Evolutionary conservation across 2,113 vertebrate species (phyloP).

Genomic region (Varanus salvator): DNA sequence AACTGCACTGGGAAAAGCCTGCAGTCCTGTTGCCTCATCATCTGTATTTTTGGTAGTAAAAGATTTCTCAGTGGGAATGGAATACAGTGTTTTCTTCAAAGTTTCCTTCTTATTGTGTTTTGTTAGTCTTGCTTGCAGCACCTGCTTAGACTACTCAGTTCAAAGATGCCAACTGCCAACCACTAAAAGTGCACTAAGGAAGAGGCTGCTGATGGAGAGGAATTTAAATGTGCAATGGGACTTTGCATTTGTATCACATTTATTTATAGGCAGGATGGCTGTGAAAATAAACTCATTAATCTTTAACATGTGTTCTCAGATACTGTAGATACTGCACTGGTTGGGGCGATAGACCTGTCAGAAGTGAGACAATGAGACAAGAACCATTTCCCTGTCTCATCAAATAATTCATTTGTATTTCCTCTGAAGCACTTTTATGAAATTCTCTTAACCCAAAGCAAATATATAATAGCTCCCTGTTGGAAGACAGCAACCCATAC

Average conservation of each 20-base stretch:
- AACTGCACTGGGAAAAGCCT: conserved; percentile 21
- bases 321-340: neutral
- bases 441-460: conserved; percentile 34
- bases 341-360: neutral
- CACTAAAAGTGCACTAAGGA: conserved; percentile 18
- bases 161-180: conserved; percentile 29
- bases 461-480: conserved; percentile 19
- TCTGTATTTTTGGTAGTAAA: conserved; percentile 14
- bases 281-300: conserved; percentile 41
- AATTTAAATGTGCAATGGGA: neutral
- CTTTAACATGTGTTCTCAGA: conserved; percentile 22
- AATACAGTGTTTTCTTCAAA: conserved; percentile 23
- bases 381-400: neutral
- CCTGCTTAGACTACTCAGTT: conserved; percentile 41
- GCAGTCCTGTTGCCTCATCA: conserved; percentile 11
- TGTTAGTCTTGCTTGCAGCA: conserved; percentile 8
- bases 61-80: conserved; percentile 7
- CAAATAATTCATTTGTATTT: conserved; percentile 26
- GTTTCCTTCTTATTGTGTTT: neutral
- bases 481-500: conserved; percentile 46
- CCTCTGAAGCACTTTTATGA: neutral
- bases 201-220: neutral
- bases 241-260: neutral
- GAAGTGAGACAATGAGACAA: conserved; percentile 17
- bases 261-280: neutral